phyloP scores from a whole-genome alignment of 2,888 invertebrate species.

The Ochropleura plecta region DNA sequence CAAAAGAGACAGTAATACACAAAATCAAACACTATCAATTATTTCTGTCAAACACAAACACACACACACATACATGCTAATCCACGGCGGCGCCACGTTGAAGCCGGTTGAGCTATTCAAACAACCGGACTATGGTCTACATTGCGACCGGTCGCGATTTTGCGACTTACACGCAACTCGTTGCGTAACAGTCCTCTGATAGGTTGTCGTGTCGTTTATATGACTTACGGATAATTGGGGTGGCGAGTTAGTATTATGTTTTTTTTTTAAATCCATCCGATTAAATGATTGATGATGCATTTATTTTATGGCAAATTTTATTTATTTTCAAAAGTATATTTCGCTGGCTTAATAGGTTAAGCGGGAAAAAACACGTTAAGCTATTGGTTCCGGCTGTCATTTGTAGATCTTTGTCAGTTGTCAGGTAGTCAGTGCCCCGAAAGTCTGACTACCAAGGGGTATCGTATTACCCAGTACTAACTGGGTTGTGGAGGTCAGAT shows the following conservation, averaged over 20 bases:
- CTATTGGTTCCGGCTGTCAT: no score
- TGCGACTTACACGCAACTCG: constrained; percentile 71
- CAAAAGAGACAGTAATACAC: constrained; percentile 27
- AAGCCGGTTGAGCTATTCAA: constrained; percentile 46
- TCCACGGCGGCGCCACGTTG: constrained; percentile 34
- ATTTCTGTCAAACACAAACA: constrained; percentile 2
- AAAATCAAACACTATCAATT: constrained; percentile 29
- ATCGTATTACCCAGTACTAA: no score
- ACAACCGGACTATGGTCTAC: constrained; percentile 68
- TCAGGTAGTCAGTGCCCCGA: no score
- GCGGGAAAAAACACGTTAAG: no score
- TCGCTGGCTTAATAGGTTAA: no score
- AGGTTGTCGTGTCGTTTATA: constrained; percentile 66
- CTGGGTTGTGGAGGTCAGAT: no score
- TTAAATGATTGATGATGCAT: no score
- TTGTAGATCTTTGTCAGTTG: no score
- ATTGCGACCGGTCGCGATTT: constrained; percentile 77
- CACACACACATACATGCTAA: constrained; percentile 17
- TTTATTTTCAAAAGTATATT: no score
- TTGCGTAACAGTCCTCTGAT: constrained; percentile 75
- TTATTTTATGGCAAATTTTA: background rate
- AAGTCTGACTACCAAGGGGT: no score
- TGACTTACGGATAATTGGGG: constrained; percentile 60
- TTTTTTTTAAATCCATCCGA: no score
- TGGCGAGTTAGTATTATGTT: background rate